Conservation (phyloP, 2,888 invertebrate genomes). For the Pollenia labialis region DNA sequence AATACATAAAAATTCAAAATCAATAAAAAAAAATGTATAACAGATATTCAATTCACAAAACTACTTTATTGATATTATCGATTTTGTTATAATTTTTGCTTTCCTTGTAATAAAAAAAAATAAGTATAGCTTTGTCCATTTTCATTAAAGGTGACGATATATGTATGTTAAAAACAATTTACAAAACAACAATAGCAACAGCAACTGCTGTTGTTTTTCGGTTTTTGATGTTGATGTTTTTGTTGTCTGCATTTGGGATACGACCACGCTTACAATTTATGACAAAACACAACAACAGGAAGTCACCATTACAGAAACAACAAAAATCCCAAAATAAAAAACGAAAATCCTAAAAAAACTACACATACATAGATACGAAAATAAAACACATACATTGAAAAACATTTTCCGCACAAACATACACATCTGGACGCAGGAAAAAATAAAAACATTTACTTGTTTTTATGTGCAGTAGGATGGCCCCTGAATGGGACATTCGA, state of each 20-base stretch:
- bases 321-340: slow-evolving; percentile 23
- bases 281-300: slow-evolving; percentile 72
- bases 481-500: no score
- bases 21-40: no score
- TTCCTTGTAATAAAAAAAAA: no score
- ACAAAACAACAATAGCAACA: slow-evolving; percentile 9
- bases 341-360: slow-evolving; percentile 9
- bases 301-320: slow-evolving; percentile 62
- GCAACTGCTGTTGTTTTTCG: slow-evolving; percentile 34
- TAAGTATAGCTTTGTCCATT: no score
- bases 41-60: no score
- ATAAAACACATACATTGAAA: slow-evolving; percentile 31
- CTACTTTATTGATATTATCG: no score
- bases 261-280: slow-evolving; percentile 68
- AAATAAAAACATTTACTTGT: not conserved
- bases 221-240: slow-evolving; percentile 44
- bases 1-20: no score
- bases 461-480: no score
- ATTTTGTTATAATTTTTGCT: no score
- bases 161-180: slow-evolving; percentile 10
- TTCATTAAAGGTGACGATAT: no score
- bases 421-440: not conserved
- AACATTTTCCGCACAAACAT: not conserved
- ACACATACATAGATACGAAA: not conserved
- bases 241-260: slow-evolving; percentile 46